A percentile compares a stretch with the other conserved stretches of the same genome.
These are phyloP conservation scores for Ifrita kowaldi DNA, from an alignment of 2,113 vertebrate species.

Conservation along the genomic window DNA sequence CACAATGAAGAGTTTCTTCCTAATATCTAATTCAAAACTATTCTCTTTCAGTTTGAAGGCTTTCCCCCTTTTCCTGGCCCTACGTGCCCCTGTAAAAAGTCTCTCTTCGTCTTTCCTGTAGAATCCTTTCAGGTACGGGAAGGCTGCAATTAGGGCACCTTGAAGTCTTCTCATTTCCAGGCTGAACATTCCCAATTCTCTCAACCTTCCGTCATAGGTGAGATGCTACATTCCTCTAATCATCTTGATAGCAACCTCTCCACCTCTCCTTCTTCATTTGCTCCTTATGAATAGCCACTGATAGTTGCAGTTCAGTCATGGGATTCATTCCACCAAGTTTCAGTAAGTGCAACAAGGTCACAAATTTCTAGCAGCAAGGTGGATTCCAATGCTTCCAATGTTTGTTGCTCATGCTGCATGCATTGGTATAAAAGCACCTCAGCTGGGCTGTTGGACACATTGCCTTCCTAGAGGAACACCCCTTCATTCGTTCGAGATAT, in stretches of 20 bases:
- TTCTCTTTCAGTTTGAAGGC: background rate
- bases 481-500: background rate
- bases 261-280: background rate
- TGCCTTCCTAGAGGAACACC: background rate
- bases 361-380: background rate
- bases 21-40: background rate
- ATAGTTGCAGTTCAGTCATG: fast-evolving
- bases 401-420: too few species aligned
- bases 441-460: background rate
- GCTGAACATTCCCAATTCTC: background rate
- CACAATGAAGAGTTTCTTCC: background rate
- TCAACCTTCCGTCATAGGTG: background rate
- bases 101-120: background rate
- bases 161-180: background rate
- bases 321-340: background rate
- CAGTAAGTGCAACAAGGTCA: background rate
- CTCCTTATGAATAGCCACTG: background rate
- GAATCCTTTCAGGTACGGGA: background rate
- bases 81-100: background rate
- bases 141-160: background rate
- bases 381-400: background rate
- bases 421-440: background rate
- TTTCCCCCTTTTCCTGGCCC: background rate
- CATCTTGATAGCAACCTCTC: background rate
- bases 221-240: background rate